Base-by-base conservation (phyloP, 1,140 invertebrate genomes). In the Tetranychus cinnabarinus region DNA sequence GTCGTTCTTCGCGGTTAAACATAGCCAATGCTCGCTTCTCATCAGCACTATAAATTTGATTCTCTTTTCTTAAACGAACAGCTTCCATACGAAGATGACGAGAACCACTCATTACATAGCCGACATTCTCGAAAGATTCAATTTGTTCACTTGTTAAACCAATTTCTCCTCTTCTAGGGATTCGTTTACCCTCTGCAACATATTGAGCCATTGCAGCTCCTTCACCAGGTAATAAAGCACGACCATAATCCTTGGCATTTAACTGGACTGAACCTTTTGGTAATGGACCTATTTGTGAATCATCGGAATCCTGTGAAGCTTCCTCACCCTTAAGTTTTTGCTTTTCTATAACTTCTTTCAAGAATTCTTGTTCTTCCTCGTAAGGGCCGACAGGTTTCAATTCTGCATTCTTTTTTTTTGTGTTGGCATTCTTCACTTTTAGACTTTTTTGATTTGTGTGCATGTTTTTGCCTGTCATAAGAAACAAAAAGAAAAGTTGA, bases 51-150 rank as follows among this genome's bases (percentile, higher is more conserved):
- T 98, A 97, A 72, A 99, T 93, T 76, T 98, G 91, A 77, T 98
- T 98, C 76, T 99, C 96, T 71, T 99, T 99, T 66, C 96, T 80
- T 58, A 99, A 83, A 76, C 96, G 87, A 2, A 98, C 95, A 68
- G 96, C 96, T 75, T 99, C 96, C 96, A 99, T 99, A 63, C 93
- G 81, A 12, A 95, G 84, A 79, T 99, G 95, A 69, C 95, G 81
- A 74, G 88, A 93, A 34, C 95, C 95, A 72, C 89, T 95, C 95
- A 99, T 99, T 0, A 98, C 93, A 69, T 77, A 81, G 15, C 95
- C 95, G 15, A 91, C 87, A n/a, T 82, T 77, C 73, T 99, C 96
- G 72, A 86, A 99, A 0, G 79, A 74, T 1, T 83, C 84, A 56
- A 99, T 99, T 76, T 99, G 88, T 52, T 95, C 84, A 0, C 86